Conservation (phyloP, 2,797 vertebrate species). For the Spea hammondii region DNA sequence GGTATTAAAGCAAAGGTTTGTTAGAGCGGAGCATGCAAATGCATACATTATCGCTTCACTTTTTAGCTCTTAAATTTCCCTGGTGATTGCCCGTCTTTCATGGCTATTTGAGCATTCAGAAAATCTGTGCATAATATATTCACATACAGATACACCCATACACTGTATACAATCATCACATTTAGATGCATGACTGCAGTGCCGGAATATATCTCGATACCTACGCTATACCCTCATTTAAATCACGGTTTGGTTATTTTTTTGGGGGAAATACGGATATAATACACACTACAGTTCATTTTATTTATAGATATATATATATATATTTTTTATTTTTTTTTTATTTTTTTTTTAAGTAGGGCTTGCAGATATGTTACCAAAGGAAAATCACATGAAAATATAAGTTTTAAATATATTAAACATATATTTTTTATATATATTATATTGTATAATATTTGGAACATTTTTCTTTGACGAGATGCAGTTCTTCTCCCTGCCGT, state of each 20-base stretch:
- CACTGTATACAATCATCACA: constrained; percentile 15
- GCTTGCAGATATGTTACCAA: too few species aligned
- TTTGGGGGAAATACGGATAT: too few species aligned
- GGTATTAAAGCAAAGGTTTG: background rate
- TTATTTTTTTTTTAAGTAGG: too few species aligned
- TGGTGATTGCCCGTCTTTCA: constrained; percentile 15
- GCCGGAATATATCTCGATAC: background rate
- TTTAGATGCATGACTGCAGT: constrained; percentile 2
- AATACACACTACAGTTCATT: too few species aligned
- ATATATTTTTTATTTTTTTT: too few species aligned
- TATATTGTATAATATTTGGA: too few species aligned
- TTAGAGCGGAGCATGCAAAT: constrained; percentile 6
- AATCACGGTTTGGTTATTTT: background rate
- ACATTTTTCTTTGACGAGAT: too few species aligned
- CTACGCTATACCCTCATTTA: background rate
- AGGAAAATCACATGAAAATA: too few species aligned
- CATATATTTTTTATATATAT: too few species aligned
- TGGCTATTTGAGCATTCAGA: constrained; percentile 1
- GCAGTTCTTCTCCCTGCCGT: too few species aligned
- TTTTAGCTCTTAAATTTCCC: constrained; percentile 34
- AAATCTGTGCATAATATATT: background rate
- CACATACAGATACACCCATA: constrained; percentile 8
- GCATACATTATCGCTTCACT: constrained; percentile 32
- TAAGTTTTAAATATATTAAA: too few species aligned
- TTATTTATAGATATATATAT: too few species aligned